These are phyloP conservation scores for Rhagonycha lutea DNA, from an alignment of 2,888 invertebrate genomes.

Conservation along the genomic window DNA sequence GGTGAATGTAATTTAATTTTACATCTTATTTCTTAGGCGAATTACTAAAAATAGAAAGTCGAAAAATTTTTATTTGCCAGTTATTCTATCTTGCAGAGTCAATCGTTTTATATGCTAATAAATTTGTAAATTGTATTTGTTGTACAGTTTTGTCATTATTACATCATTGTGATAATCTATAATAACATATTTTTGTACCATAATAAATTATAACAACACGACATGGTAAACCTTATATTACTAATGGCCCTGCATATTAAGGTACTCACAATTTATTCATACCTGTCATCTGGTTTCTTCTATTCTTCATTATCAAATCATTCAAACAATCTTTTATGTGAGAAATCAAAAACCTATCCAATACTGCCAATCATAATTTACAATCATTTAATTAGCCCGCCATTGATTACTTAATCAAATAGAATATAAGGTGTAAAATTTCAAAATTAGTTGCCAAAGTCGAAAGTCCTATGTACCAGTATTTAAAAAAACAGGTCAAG, in stretches of 20 bases:
- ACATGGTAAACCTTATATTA: not conserved
- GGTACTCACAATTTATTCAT: not conserved
- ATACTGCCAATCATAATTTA: too few relatives aligned
- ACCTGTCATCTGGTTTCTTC: too few relatives aligned
- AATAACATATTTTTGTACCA: not conserved
- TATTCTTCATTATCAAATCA: too few relatives aligned
- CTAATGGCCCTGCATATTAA: not conserved
- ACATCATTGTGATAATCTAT: not conserved
- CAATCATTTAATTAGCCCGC: too few relatives aligned
- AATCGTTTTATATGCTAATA: not conserved
- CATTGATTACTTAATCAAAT: too few relatives aligned
- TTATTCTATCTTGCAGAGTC: not conserved
- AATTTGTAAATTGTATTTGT: not conserved
- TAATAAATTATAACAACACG: not conserved
- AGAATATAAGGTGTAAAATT: not conserved
- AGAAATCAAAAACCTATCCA: too few relatives aligned
- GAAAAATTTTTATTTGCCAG: not conserved
- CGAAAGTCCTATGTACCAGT: not conserved
- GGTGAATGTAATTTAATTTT: not conserved
- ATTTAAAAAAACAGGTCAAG: not conserved
- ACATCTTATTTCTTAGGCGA: not conserved
- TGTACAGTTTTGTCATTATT: not conserved
- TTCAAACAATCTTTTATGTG: too few relatives aligned
- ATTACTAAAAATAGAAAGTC: not conserved
- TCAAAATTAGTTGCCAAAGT: not conserved